Evolutionary conservation across 2,797 vertebrate species (phyloP), one percentile per base, ranked within the genome.

Genomic region (Macrochelys suwanniensis): DNA sequence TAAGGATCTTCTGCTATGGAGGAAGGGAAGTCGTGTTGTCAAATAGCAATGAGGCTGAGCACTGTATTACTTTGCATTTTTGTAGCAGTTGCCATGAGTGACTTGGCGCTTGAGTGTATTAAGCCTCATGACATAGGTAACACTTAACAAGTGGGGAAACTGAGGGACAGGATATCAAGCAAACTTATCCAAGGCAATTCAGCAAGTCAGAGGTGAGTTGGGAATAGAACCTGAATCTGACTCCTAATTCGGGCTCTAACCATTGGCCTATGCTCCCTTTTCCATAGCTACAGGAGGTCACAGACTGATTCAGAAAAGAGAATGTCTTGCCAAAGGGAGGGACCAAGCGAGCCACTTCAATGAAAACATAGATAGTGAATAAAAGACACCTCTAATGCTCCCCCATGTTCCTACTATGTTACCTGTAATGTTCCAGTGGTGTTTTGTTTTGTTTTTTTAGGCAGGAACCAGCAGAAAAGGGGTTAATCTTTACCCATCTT

Each of bases 151-250:
- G 26, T 83, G 42, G 65, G 15, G 10, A 54, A 68, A 53, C 65
- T 76, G 13, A 77, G 51, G 51, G 45, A 17, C 47, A 28, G 47
- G 57, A 26, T 16, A 42, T 42, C 21, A 37, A 7, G 19, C n/a
- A 21, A n/a, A 37, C 37, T 25, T 37, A 9, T 71, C 65, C n/a
- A 42, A 71, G 11, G 31, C 31, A 61, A 68, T 1, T 47, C 86
- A 71, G 76, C 21, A 53, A 88, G 89, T 90, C 15, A 61, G 65
- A 88, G 77, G 85, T 91, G 89, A 92, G n/a, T 47, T 88, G 88
- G 68, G 94, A 94, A 77, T 59, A 88, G 92, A 91, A 82, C 13
- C 49, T 3, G 0, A 45, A 94, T 95, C 77, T 6, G 1, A 80
- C 85, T 90, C 57, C 49, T 81, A 4, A 9, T 83, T 71, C 25